Evolutionary conservation across 1,140 invertebrate species (phyloP).

Genomic region (Macrobrachium nipponense): DNA sequence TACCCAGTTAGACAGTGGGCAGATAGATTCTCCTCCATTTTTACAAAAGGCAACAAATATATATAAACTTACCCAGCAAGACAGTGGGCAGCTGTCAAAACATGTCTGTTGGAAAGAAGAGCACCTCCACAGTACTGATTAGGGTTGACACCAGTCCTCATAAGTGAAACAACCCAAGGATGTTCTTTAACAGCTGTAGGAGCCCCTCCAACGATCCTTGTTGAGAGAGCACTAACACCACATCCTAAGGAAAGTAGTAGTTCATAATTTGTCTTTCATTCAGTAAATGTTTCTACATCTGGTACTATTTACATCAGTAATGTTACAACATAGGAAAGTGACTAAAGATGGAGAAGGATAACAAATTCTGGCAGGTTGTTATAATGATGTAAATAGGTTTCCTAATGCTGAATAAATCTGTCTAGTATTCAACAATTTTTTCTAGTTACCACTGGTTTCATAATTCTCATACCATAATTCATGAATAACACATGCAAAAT

Average conservation of each 20-base stretch:
- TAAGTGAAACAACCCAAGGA: slow-evolving; percentile 47
- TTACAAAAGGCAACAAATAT: not conserved
- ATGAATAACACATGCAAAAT: too few relatives aligned
- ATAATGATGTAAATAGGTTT: too few relatives aligned
- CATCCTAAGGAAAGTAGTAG: not conserved
- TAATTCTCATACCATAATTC: too few relatives aligned
- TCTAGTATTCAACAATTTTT: too few relatives aligned
- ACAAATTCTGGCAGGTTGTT: too few relatives aligned
- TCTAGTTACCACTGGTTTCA: too few relatives aligned
- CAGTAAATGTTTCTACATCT: too few relatives aligned
- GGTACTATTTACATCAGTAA: too few relatives aligned
- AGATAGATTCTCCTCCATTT: not conserved
- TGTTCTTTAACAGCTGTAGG: not conserved
- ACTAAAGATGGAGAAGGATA: not conserved
- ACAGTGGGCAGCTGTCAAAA: slow-evolving; percentile 53
- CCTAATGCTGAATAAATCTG: too few relatives aligned
- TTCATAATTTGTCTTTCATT: too few relatives aligned
- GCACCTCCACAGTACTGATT: slow-evolving; percentile 49
- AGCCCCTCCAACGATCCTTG: slow-evolving; percentile 42
- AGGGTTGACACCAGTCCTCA: not conserved
- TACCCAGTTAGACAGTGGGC: too few relatives aligned
- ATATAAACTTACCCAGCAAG: slow-evolving; percentile 25
- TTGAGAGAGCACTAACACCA: not conserved
- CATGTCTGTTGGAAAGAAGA: slow-evolving; percentile 33
- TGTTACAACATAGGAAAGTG: too few relatives aligned